A percentile compares a stretch with the other conserved stretches of the same genome.
Conservation (phyloP, 2,888 invertebrate genomes). For the Apoda limacodes region DNA sequence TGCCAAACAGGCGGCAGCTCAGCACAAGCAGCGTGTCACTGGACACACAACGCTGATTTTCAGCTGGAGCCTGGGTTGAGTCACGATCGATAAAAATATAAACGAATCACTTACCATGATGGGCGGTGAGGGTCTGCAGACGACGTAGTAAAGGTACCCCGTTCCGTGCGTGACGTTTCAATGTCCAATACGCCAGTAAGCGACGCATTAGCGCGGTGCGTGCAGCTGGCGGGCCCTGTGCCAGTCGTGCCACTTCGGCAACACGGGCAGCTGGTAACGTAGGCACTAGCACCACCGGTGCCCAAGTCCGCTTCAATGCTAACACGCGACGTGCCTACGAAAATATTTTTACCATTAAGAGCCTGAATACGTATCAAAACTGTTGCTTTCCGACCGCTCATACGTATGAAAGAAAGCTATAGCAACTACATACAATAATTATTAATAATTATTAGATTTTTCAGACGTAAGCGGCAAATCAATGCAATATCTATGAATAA, state of each 20-base stretch:
- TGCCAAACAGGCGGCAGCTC: too few species aligned
- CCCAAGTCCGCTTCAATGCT: constrained; percentile 89
- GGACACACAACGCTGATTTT: too few species aligned
- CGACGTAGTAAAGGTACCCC: constrained; percentile 94
- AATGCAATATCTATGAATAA: too few species aligned
- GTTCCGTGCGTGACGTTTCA: constrained; percentile 94
- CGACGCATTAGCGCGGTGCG: constrained; percentile 89
- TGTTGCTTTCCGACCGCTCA: not conserved
- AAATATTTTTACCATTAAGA: too few species aligned
- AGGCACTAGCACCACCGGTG: constrained; percentile 93
- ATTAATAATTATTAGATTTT: too few species aligned
- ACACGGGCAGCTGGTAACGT: constrained; percentile 91
- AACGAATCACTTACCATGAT: constrained; percentile 40
- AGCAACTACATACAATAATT: too few species aligned
- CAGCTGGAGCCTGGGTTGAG: too few species aligned
- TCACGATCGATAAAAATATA: too few species aligned
- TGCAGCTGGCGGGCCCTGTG: constrained; percentile 73
- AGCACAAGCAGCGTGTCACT: too few species aligned
- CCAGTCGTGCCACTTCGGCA: constrained; percentile 85
- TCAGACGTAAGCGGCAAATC: too few species aligned
- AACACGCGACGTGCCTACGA: constrained; percentile 80
- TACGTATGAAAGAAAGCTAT: too few species aligned
- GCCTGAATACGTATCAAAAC: too few species aligned
- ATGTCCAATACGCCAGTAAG: constrained; percentile 95
- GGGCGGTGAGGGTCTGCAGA: constrained; percentile 35